phyloP scores from a whole-genome alignment of 2,888 invertebrate genomes.

The Nephrotoma appendiculata region DNA sequence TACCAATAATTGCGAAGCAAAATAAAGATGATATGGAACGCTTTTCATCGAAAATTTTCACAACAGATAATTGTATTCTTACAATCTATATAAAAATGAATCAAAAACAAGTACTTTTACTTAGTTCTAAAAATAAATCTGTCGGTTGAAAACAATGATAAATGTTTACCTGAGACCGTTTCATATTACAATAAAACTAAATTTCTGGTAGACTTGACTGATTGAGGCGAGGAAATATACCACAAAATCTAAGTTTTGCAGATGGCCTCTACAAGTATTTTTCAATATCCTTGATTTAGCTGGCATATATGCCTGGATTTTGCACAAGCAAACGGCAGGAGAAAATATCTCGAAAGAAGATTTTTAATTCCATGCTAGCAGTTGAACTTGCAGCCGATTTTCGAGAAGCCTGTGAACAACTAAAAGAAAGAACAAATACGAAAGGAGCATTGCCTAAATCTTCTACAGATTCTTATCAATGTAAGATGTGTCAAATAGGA shows the following conservation, averaged over 20 bases:
- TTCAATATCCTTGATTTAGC: slow-evolving; percentile 11
- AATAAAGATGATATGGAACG: slow-evolving; percentile 1
- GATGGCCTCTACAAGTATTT: slow-evolving; percentile 5
- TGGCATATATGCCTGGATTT: slow-evolving; percentile 15
- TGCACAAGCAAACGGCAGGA: slow-evolving; percentile 13
- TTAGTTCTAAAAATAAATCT: neutral
- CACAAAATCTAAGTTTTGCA: slow-evolving; percentile 11
- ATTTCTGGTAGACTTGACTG: slow-evolving; percentile 13
- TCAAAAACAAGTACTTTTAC: neutral
- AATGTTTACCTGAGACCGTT: slow-evolving; percentile 14
- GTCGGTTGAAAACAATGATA: neutral
- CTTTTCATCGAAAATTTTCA: neutral
- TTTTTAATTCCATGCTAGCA: neutral
- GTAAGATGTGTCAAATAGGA: too few species aligned
- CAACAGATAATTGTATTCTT: neutral
- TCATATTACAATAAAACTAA: slow-evolving; percentile 15
- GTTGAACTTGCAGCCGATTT: slow-evolving; percentile 6
- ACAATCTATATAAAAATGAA: neutral
- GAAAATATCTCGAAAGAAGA: slow-evolving; percentile 11
- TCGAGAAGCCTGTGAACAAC: slow-evolving; percentile 11
- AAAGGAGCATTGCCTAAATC: neutral
- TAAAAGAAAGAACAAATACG: slow-evolving; percentile 5
- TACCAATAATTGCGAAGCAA: slow-evolving; percentile 5
- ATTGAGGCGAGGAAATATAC: slow-evolving; percentile 14
- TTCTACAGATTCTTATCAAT: too few species aligned